A percentile compares a stretch with the other conserved stretches of the same genome.
These are phyloP conservation scores for Peromyscus californicus DNA, from an alignment of 2,113 vertebrate genomes.

Conservation along the genomic window DNA sequence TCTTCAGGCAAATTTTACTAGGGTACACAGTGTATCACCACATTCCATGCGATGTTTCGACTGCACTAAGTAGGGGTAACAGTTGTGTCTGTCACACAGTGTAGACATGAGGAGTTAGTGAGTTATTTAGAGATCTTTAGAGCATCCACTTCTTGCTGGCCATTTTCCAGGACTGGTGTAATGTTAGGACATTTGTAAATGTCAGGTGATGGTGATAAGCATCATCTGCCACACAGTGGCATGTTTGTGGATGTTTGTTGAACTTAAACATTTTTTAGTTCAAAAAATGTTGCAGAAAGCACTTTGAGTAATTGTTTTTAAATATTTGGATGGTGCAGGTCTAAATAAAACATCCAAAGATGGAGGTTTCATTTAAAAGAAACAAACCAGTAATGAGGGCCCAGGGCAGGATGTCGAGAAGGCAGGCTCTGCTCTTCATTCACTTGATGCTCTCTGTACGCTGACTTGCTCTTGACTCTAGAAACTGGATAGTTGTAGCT, in stretches of 20 bases:
- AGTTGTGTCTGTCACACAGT: not conserved
- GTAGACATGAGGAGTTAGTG: not conserved
- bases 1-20: too few relatives aligned
- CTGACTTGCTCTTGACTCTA: not conserved
- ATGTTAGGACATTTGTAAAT: not conserved
- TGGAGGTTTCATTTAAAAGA: not conserved
- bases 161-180: not conserved
- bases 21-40: too few relatives aligned
- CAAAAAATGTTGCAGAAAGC: conserved; percentile 41
- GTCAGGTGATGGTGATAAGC: conserved; percentile 10
- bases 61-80: not conserved
- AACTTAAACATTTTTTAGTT: conserved; percentile 23
- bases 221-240: not conserved
- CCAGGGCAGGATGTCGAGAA: not conserved
- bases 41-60: not conserved
- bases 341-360: conserved; percentile 31
- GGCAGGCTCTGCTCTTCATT: not conserved
- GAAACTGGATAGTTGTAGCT: not conserved
- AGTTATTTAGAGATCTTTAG: not conserved
- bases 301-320: conserved; percentile 12
- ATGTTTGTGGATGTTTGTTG: conserved; percentile 22
- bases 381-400: not conserved
- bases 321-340: not conserved
- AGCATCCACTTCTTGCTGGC: not conserved
- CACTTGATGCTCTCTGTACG: not conserved